Conservation (phyloP, 2,888 invertebrate genomes). For the Xanthorhoe spadicearia region DNA sequence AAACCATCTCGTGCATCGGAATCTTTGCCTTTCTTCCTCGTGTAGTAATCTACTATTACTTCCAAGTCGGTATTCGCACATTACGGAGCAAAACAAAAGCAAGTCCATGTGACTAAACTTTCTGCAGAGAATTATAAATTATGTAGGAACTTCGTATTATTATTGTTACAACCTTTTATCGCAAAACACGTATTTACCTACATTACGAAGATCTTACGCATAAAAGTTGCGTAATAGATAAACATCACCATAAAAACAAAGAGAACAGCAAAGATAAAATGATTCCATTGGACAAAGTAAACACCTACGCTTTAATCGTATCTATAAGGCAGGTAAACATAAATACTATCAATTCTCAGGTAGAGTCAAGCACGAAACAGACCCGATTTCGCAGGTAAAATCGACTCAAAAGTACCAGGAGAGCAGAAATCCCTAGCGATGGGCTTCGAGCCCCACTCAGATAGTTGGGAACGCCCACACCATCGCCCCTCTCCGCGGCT, state of each 20-base stretch:
- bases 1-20: too few relatives aligned
- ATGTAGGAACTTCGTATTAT: neutral
- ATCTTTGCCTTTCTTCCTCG: too few relatives aligned
- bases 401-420: conserved; percentile 68
- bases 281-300: neutral
- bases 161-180: neutral
- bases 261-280: neutral
- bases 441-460: conserved; percentile 29
- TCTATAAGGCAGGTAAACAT: neutral
- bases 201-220: neutral
- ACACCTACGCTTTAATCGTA: neutral
- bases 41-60: too few relatives aligned
- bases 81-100: too few relatives aligned
- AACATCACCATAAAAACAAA: neutral
- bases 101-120: too few relatives aligned
- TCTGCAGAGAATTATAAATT: too few relatives aligned
- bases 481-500: conserved; percentile 57
- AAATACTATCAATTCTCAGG: conserved; percentile 1
- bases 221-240: neutral
- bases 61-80: too few relatives aligned
- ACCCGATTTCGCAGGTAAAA: conserved; percentile 57
- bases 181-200: neutral
- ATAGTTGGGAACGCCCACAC: conserved; percentile 62
- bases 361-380: conserved; percentile 12
- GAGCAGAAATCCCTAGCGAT: conserved; percentile 53